These are phyloP conservation scores for Heliconius melpomene DNA, from an alignment of 1,140 invertebrate species.

Conservation along the genomic window DNA sequence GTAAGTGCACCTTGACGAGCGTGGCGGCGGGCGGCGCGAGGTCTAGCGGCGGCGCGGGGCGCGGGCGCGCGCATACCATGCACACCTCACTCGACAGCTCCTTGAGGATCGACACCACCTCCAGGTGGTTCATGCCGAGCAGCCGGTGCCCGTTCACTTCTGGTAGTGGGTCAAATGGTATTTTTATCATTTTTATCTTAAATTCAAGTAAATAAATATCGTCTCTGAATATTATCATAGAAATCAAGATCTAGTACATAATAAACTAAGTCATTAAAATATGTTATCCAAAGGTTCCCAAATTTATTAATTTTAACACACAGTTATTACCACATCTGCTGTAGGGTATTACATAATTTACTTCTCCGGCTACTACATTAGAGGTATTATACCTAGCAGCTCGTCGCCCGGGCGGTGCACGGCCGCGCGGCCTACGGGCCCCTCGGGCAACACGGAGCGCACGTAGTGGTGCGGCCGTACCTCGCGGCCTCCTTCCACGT, in stretches of 20 bases:
- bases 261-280: too few species aligned
- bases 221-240: too few species aligned
- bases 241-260: too few species aligned
- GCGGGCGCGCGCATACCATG: conserved; percentile 93
- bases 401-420: conserved; percentile 94
- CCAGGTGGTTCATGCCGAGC: conserved; percentile 97
- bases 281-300: too few species aligned
- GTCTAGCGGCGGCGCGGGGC: conserved; percentile 57
- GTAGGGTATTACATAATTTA: too few species aligned
- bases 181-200: background rate
- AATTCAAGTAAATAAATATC: too few species aligned
- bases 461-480: conserved; percentile 97
- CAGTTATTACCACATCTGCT: too few species aligned
- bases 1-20: conserved; percentile 64
- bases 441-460: conserved; percentile 94
- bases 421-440: conserved; percentile 95
- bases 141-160: conserved; percentile 97
- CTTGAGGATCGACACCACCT: conserved; percentile 97
- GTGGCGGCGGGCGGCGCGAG: conserved; percentile 63
- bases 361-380: too few species aligned
- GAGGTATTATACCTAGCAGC: conserved; percentile 83
- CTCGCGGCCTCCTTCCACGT: conserved; percentile 95
- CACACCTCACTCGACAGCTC: conserved; percentile 96
- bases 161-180: conserved; percentile 24
- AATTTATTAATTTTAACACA: too few species aligned